A percentile compares a stretch with the other conserved stretches of the same genome.
phyloP scores from a whole-genome alignment of 2,888 invertebrate genomes.

The Tinea pellionella region DNA sequence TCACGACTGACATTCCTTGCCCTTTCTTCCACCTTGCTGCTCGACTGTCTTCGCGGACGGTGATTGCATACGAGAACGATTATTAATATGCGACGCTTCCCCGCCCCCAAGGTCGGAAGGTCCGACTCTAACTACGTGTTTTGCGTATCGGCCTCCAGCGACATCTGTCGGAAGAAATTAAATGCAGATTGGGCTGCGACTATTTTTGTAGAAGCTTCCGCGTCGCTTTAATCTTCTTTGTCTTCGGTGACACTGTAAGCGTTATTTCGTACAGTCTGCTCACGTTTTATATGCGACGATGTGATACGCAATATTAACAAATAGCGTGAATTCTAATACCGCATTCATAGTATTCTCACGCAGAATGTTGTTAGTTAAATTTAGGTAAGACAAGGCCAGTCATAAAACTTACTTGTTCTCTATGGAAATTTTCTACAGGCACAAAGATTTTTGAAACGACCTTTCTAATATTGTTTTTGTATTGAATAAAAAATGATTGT shows the following conservation, averaged over 20 bases:
- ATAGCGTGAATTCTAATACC: slow-evolving; percentile 12
- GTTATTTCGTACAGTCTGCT: background rate
- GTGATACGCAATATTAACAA: slow-evolving; percentile 6
- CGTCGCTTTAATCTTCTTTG: background rate
- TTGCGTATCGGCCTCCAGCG: slow-evolving; percentile 30
- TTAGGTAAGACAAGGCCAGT: slow-evolving; percentile 4
- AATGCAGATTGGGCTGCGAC: background rate
- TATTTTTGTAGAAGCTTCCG: background rate
- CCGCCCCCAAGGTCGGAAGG: slow-evolving; percentile 39
- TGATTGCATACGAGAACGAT: slow-evolving; percentile 58
- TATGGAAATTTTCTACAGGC: background rate
- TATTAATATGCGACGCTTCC: slow-evolving; percentile 60
- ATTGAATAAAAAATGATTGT: background rate
- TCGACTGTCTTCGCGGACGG: slow-evolving; percentile 50
- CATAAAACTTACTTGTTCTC: slow-evolving; percentile 2
- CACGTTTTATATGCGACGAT: slow-evolving; percentile 7
- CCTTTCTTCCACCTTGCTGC: slow-evolving; percentile 65
- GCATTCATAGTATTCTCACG: slow-evolving; percentile 10
- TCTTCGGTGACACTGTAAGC: background rate
- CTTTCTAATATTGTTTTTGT: slow-evolving; percentile 7
- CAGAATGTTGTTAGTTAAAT: slow-evolving; percentile 3
- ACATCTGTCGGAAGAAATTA: slow-evolving; percentile 43
- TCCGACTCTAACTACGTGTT: slow-evolving; percentile 31
- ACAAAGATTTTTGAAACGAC: slow-evolving; percentile 9
- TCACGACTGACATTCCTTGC: slow-evolving; percentile 53